Evolutionary conservation across 2,797 vertebrate species (phyloP), one percentile per base, ranked within the genome.

Genomic region (Alfaro cultratus): DNA sequence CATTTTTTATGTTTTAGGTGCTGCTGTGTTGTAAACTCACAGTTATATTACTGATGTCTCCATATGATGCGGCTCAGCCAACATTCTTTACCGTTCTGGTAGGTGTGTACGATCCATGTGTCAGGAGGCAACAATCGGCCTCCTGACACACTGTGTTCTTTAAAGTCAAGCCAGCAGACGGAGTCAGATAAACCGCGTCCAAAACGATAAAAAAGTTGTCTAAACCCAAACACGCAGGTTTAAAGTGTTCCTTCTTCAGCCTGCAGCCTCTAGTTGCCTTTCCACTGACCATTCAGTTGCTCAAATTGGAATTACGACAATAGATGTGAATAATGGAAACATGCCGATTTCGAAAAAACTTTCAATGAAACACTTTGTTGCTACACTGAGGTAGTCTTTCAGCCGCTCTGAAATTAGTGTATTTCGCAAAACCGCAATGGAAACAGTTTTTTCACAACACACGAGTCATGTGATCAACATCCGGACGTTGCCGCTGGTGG

Each of bases 71-170:
- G 45, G 16, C 26, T 29, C 21, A 15, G 60, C 47, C n/a, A 29
- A 34, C 23, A 39, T 31, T 46, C 43, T 34, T 47, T 26, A 26
- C 67, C 15, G 45, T 73, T 79, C 70, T 26, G 29, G 55, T 21
- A 10, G 2, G 49, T 53, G 81, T 5, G 51, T 1, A 31, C 13
- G 47, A 67, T 80, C 46, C 68, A 78, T n/a, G n/a, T n/a, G n/a
- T 49, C 75, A 29, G 67, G 67, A 85, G 29, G 29, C 62, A 36
- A 68, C 8, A 5, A 26, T 41, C 64, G 39, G 64, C 64, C 36
- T 68, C 64, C 64, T 1, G 21, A 39, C 7, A 39, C 11, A 4
- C 7, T 0, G 60, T 36, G 8, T 9, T 36, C 31, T 67, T 21
- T 67, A 62, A 60, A 60, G 29, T 29, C 29, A 15, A 31, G 57